Conservation (phyloP, 2,797 vertebrate species). For the Rhabdophis nuchalis region DNA sequence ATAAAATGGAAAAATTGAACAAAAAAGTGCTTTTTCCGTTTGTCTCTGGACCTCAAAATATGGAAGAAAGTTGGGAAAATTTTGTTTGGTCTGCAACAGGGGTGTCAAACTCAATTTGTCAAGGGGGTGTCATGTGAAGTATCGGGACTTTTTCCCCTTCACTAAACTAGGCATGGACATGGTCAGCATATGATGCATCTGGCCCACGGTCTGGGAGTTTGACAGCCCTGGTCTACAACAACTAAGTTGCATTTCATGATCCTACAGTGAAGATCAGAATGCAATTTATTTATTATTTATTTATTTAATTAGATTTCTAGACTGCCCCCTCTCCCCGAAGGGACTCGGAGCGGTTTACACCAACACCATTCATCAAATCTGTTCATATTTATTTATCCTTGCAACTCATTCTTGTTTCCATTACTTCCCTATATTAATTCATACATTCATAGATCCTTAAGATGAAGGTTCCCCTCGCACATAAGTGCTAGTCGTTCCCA, state of each 20-base stretch:
- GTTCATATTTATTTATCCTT: background rate
- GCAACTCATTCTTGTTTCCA: background rate
- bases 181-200: too few species aligned
- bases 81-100: background rate
- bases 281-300: too few species aligned
- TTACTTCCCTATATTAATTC: background rate
- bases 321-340: too few species aligned
- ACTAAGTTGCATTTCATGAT: background rate
- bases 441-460: background rate
- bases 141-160: too few species aligned
- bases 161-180: too few species aligned
- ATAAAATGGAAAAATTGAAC: slow-evolving; percentile 60
- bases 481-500: too few species aligned
- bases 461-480: too few species aligned
- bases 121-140: too few species aligned
- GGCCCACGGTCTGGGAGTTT: too few species aligned
- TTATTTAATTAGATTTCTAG: too few species aligned
- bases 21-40: slow-evolving; percentile 50
- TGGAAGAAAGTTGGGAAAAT: background rate
- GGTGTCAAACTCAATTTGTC: too few species aligned
- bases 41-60: slow-evolving; percentile 45
- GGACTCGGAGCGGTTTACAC: too few species aligned
- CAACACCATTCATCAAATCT: background rate
- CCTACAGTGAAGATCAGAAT: background rate
- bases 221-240: background rate